Conservation (phyloP, 1,140 invertebrate species). For the Sminthurinus signatus region DNA sequence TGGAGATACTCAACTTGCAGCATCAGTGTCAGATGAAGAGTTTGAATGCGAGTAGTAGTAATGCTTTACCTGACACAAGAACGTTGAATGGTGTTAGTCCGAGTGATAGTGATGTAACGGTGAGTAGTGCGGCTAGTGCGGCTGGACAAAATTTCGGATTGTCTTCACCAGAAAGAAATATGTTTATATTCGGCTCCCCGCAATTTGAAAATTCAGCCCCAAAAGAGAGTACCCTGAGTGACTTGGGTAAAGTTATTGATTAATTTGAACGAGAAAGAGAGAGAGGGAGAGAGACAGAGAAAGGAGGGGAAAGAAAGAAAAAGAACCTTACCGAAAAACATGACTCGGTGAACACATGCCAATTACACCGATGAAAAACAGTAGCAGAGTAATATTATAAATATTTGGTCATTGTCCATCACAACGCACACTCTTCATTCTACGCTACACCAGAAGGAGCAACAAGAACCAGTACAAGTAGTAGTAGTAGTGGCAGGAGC, state of each 20-base stretch:
- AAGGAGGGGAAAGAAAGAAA: no score
- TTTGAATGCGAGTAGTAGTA: background rate
- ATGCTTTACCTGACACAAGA: background rate
- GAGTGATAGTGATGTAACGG: constrained; percentile 29
- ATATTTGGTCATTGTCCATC: no score
- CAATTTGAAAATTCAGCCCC: constrained; percentile 25
- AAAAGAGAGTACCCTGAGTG: constrained; percentile 8
- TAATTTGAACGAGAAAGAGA: no score
- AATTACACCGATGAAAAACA: no score
- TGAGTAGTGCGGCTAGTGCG: constrained; percentile 39
- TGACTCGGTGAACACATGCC: no score
- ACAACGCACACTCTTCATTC: no score
- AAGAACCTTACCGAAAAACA: no score
- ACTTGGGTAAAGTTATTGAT: constrained; percentile 20
- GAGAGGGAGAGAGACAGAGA: no score
- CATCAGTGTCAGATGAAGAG: constrained; percentile 47
- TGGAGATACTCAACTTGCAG: constrained; percentile 58
- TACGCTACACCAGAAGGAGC: no score
- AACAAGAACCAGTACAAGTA: no score
- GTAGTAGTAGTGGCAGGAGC: no score
- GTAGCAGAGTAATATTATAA: no score
- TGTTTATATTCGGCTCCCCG: constrained; percentile 36
- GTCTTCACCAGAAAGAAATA: constrained; percentile 5
- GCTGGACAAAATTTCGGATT: constrained; percentile 26
- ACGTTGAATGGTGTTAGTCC: constrained; percentile 18